Evolutionary conservation across 30 jellyfish, hydroid and myxozoan genomes (phyloP), one percentile per base, ranked within the genome.

Genomic region (Hydra vulgaris): DNA sequence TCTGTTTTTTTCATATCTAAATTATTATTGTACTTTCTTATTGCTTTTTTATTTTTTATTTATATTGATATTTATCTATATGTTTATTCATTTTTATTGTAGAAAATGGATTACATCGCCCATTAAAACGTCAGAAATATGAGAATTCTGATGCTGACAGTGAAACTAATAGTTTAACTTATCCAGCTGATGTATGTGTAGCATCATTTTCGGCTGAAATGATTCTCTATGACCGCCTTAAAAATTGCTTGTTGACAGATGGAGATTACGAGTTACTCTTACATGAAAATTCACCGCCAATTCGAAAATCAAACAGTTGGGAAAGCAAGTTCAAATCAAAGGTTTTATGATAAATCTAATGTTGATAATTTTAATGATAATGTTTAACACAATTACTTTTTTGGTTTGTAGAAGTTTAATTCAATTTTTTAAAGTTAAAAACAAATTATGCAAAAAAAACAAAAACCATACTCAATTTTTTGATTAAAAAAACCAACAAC

Each of bases 261-360:
- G 97, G 97, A 21, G 97, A 91, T 22, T 91, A 91, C 40, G 97
- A 91, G 74, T 69, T 91, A 86, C 95, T 91, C 74, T 88, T 91
- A 27, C 97, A 83, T 56, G 94, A 86, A 25, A 53, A 71, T 23
- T 87, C 80, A 18, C 71, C 68, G 24, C 72, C 81, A 17, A 73
- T 69, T 22, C 82, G 81, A 71, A 83, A 86, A 77, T 88, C 89
- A 21, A 83, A 79, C 27, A 76, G 81, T 1, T 82, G 90, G 94
- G 97, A 86, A 77, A 77, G 84, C 54, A 85, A 83, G 23, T 84
- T 84, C 74, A 81, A 88, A 53, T 77, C 77, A 26, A 85, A 89
- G 97, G 96, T 69, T n/a, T 56, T n/a, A 17, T n/a, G 18, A 56
- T n/a, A 17, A 17, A 17, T 56, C 72, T 56, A 17, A n/a, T n/a